These are phyloP conservation scores for Malurus splendens DNA, from an alignment of 2,797 vertebrate species.

Conservation along the genomic window DNA sequence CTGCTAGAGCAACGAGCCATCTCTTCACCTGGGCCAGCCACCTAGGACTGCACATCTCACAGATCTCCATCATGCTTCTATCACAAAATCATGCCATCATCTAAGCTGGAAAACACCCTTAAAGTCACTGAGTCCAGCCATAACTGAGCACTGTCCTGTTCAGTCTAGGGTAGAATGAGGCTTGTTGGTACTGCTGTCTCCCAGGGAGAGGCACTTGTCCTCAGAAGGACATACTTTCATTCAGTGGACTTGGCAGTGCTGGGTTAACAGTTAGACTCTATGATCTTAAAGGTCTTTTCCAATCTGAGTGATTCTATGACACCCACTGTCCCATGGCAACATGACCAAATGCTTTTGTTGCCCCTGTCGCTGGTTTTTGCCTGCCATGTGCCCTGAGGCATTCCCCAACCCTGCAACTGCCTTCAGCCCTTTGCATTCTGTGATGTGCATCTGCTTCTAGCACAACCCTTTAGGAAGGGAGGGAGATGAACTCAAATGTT, in stretches of 20 bases:
- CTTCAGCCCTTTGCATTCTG: background rate
- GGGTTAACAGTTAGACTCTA: background rate
- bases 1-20: background rate
- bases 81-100: background rate
- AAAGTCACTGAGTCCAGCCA: background rate
- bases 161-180: background rate
- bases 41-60: background rate
- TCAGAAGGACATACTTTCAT: background rate
- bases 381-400: background rate
- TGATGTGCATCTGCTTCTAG: background rate
- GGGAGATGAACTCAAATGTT: background rate
- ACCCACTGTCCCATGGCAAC: background rate
- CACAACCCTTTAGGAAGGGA: background rate
- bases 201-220: background rate
- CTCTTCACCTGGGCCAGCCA: background rate
- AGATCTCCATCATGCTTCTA: background rate
- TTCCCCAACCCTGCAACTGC: background rate
- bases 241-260: background rate
- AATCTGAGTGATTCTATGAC: background rate
- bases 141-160: background rate
- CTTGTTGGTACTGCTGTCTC: background rate
- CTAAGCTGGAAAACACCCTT: background rate
- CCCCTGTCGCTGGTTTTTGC: background rate
- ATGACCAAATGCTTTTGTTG: background rate
- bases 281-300: background rate